Percentiles rank a stretch among this genome's conserved stretches.
Evolutionary conservation across 2,797 vertebrate species (phyloP).

Genomic region (Melopsittacus undulatus): DNA sequence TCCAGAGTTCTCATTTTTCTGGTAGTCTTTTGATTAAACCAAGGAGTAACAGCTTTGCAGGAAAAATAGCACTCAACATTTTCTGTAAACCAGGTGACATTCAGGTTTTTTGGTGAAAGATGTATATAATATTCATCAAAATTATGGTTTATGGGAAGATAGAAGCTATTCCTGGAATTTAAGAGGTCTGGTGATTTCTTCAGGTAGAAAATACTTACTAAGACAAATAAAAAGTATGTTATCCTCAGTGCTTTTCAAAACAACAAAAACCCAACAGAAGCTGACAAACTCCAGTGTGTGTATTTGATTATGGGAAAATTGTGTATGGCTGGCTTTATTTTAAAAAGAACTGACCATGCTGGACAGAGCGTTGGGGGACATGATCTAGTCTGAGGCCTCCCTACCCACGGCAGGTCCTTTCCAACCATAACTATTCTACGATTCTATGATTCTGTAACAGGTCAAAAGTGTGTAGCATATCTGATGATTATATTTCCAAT

Average conservation of each 20-base stretch:
- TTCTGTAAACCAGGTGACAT: background rate
- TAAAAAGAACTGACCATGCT: background rate
- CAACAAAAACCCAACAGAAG: background rate
- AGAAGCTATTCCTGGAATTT: background rate
- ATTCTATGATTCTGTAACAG: background rate
- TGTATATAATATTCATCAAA: background rate
- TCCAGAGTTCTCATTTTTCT: background rate
- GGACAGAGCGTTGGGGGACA: background rate
- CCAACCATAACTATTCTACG: background rate
- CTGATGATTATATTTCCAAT: background rate
- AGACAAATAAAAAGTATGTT: background rate
- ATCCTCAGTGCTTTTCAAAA: background rate
- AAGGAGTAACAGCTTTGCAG: background rate
- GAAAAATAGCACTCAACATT: background rate
- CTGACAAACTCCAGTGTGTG: background rate
- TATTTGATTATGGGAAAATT: background rate
- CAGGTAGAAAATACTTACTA: background rate
- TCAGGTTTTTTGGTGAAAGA: background rate
- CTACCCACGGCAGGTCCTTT: background rate
- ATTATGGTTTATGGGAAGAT: background rate
- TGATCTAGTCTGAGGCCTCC: background rate
- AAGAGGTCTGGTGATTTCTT: background rate
- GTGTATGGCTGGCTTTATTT: background rate
- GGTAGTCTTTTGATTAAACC: background rate
- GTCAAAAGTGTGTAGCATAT: background rate